Conservation (phyloP, 2,113 vertebrate species). For the Phodopus roborovskii region DNA sequence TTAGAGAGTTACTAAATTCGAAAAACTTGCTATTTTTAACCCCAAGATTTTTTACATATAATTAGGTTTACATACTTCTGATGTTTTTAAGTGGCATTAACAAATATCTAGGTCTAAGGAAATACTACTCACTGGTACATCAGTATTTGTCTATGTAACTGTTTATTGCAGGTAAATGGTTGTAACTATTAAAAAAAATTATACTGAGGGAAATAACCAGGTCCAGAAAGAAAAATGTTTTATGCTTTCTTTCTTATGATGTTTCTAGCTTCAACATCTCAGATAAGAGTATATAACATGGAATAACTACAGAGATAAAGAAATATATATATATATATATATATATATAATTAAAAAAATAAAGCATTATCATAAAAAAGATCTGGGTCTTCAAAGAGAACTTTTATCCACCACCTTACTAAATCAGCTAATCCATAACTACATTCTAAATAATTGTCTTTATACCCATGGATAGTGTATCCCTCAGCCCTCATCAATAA, state of each 20-base stretch:
- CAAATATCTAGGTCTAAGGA: neutral
- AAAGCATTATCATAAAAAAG: neutral
- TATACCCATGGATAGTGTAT: neutral
- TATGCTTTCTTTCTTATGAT: neutral
- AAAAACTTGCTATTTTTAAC: neutral
- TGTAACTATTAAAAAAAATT: neutral
- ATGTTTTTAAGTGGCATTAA: neutral
- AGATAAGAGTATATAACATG: neutral
- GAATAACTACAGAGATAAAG: neutral
- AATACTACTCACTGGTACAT: neutral
- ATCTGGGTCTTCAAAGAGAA: neutral
- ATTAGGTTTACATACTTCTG: neutral
- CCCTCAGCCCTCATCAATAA: neutral
- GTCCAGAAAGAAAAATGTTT: neutral
- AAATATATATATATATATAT: neutral
- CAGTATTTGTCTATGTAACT: too few relatives aligned
- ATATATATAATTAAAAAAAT: too few relatives aligned
- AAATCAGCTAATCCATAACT: neutral
- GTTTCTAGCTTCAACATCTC: neutral
- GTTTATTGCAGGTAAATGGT: neutral
- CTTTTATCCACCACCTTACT: neutral
- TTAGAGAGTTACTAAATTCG: neutral
- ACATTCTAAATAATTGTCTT: neutral
- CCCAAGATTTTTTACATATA: neutral
- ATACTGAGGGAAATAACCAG: neutral